Evolutionary conservation across 1,140 invertebrate genomes (phyloP).

Genomic region (Drosophila willistoni): DNA sequence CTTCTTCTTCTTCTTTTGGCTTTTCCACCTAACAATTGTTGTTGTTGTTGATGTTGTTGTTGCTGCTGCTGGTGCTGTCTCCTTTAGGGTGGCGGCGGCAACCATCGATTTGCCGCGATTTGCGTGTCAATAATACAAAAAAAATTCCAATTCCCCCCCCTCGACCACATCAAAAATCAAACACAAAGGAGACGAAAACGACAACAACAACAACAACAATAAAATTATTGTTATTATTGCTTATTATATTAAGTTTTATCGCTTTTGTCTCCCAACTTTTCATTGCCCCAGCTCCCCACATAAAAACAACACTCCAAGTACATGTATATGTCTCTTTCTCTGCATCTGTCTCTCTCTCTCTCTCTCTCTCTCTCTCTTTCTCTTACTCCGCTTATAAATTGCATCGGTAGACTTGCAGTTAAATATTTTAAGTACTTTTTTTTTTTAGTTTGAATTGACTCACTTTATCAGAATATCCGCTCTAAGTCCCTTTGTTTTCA

Average conservation of each 20-base stretch:
- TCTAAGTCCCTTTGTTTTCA: too few species aligned
- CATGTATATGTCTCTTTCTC: too few species aligned
- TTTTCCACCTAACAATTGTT: slow-evolving; percentile 22
- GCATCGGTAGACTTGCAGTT: too few species aligned
- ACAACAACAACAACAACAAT: slow-evolving; percentile 36
- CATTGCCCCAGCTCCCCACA: slow-evolving; percentile 17
- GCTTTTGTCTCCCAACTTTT: slow-evolving; percentile 29
- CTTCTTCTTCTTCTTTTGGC: slow-evolving; percentile 15
- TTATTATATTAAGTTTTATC: slow-evolving; percentile 23
- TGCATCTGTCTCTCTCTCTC: too few species aligned
- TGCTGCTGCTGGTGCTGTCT: slow-evolving; percentile 2
- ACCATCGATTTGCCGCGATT: slow-evolving; percentile 70
- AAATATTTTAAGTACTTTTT: too few species aligned
- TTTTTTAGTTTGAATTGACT: too few species aligned
- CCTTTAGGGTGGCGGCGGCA: slow-evolving; percentile 60
- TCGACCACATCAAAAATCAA: slow-evolving; percentile 27
- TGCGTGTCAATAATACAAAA: slow-evolving; percentile 59
- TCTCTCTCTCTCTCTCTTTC: too few species aligned
- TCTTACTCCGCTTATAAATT: too few species aligned
- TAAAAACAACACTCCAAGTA: too few species aligned
- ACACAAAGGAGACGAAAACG: slow-evolving; percentile 63
- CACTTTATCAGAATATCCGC: too few species aligned
- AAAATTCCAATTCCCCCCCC: slow-evolving; percentile 25
- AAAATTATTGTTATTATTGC: slow-evolving; percentile 36
- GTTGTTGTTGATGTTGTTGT: slow-evolving; percentile 11